Conservation (phyloP, 2,797 vertebrate genomes). For the Falco novaeseelandiae region DNA sequence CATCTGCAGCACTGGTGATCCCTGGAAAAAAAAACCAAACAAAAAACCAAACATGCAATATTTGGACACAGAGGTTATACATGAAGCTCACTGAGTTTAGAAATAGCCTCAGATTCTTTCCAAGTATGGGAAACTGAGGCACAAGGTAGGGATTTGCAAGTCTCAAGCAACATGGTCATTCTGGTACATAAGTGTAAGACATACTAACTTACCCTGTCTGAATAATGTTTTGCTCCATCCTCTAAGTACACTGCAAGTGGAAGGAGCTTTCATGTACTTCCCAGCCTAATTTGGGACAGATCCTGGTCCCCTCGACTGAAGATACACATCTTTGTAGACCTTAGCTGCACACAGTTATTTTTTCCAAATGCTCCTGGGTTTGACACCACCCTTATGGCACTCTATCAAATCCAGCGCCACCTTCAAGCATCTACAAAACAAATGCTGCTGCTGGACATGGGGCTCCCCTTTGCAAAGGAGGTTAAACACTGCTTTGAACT, state of each 20-base stretch:
- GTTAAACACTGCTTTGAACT: not conserved
- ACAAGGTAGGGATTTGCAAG: not conserved
- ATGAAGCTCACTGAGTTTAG: not conserved
- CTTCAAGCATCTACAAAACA: not conserved
- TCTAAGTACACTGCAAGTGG: not conserved
- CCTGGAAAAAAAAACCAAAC: not conserved
- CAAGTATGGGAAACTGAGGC: not conserved
- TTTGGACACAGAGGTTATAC: not conserved
- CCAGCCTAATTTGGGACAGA: accelerated
- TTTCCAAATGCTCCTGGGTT: not conserved
- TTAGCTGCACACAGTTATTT: not conserved
- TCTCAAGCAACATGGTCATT: accelerated
- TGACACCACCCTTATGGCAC: not conserved
- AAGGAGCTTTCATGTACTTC: not conserved
- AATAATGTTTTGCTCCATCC: not conserved
- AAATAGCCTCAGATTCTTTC: not conserved
- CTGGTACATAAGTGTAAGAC: accelerated
- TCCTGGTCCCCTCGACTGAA: not conserved
- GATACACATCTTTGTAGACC: not conserved
- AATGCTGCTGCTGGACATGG: not conserved
- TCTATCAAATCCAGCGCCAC: not conserved
- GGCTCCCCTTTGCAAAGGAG: not conserved
- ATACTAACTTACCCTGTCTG: accelerated
- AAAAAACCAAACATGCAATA: accelerated
- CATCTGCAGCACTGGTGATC: not conserved